Evolutionary conservation across 1,140 invertebrate species (phyloP).

Genomic region (Brachionus manjavacas): DNA sequence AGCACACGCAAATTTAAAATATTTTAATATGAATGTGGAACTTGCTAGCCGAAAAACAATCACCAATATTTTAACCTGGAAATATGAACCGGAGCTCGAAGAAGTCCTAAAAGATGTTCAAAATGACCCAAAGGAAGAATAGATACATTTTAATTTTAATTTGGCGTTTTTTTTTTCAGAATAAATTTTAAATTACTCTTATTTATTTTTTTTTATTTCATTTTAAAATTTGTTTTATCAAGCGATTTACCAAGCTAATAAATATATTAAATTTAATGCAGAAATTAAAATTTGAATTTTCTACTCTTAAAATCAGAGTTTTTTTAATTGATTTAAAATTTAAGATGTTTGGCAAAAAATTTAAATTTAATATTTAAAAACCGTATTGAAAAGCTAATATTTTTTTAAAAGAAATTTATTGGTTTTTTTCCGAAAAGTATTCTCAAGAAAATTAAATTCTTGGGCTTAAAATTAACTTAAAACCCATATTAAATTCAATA

Average conservation of each 20-base stretch:
- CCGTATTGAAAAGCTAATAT: neutral
- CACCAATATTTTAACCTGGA: constrained; percentile 30
- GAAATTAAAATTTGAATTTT: too few species aligned
- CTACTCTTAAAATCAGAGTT: too few species aligned
- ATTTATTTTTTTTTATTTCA: neutral
- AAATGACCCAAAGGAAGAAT: neutral
- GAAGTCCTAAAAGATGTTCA: neutral
- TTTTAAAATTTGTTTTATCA: neutral
- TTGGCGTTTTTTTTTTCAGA: neutral
- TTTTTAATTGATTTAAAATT: too few species aligned
- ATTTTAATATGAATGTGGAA: constrained; percentile 37
- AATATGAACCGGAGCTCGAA: constrained; percentile 19
- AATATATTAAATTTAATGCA: too few species aligned
- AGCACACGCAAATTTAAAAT: neutral
- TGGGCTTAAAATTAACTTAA: neutral
- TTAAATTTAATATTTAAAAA: too few species aligned
- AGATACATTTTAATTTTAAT: neutral
- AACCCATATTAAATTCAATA: neutral
- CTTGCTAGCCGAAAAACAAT: neutral
- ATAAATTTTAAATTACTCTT: neutral
- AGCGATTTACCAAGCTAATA: neutral
- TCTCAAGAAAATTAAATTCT: neutral
- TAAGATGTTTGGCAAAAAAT: too few species aligned
- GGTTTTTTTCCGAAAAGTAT: neutral
- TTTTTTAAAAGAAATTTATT: neutral